These are phyloP conservation scores for Tribolium madens DNA, from an alignment of 1,140 invertebrate genomes.

Conservation along the genomic window DNA sequence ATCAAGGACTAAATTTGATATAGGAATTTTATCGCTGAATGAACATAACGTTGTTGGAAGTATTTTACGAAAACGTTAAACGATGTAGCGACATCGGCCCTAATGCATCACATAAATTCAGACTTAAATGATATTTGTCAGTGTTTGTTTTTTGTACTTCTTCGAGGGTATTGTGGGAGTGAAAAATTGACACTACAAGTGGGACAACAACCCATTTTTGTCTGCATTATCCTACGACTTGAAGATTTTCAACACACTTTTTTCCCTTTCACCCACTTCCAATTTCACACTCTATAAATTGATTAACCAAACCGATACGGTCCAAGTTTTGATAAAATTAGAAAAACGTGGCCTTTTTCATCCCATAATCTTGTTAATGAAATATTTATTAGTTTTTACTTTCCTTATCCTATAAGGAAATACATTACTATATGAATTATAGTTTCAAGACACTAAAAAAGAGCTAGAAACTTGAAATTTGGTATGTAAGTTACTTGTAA, in stretches of 20 bases:
- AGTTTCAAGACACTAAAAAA: too few species aligned
- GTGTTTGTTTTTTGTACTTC: not conserved
- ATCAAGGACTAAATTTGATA: slow-evolving; percentile 6
- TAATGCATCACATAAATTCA: slow-evolving; percentile 9
- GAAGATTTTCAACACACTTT: too few species aligned
- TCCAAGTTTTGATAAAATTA: not conserved
- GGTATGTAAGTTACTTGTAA: too few species aligned
- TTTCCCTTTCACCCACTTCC: too few species aligned
- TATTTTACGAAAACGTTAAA: slow-evolving; percentile 19
- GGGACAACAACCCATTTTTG: not conserved
- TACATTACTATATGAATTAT: too few species aligned
- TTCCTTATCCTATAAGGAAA: too few species aligned
- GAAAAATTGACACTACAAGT: not conserved
- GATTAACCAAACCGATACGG: not conserved
- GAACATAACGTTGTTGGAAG: slow-evolving; percentile 17
- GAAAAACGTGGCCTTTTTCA: not conserved
- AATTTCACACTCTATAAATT: not conserved
- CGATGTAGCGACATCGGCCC: slow-evolving; percentile 6
- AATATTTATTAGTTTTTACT: too few species aligned
- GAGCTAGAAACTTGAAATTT: too few species aligned
- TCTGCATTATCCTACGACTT: too few species aligned
- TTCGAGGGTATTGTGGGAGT: not conserved
- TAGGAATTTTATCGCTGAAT: slow-evolving; percentile 12
- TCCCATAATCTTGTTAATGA: too few species aligned
- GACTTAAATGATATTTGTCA: slow-evolving; percentile 27